A percentile compares a stretch with the other conserved stretches of the same genome.
phyloP scores from a whole-genome alignment of 2,797 vertebrate species.

The Manis crassicaudata region DNA sequence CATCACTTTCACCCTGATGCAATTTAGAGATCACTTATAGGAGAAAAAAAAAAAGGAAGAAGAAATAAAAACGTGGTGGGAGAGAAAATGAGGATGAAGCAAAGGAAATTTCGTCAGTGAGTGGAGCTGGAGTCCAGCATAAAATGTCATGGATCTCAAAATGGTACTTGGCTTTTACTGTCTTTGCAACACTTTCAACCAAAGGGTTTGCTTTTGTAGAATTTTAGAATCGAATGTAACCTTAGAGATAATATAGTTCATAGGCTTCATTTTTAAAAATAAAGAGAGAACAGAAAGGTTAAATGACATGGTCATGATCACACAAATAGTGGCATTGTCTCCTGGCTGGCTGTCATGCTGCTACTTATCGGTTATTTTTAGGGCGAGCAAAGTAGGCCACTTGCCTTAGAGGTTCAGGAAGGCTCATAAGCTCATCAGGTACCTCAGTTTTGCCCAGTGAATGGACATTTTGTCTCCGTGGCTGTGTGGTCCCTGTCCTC shows the following conservation, averaged over 20 bases:
- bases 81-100: background rate
- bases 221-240: constrained; percentile 62
- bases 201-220: constrained; percentile 66
- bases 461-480: background rate
- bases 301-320: constrained; percentile 50
- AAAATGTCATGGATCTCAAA: constrained; percentile 42
- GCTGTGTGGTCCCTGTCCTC: background rate
- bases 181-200: constrained; percentile 73
- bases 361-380: constrained; percentile 76
- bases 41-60: background rate
- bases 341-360: constrained; percentile 9
- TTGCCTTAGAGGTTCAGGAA: constrained; percentile 48
- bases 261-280: constrained; percentile 59
- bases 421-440: background rate
- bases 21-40: constrained; percentile 12
- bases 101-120: background rate
- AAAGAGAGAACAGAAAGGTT: constrained; percentile 72
- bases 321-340: constrained; percentile 65
- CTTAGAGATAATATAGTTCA: constrained; percentile 64
- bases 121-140: background rate
- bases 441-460: constrained; percentile 36
- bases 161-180: constrained; percentile 45
- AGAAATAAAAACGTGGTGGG: background rate
- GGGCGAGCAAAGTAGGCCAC: constrained; percentile 70
- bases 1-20: constrained; percentile 8